Evolutionary conservation across 2,888 invertebrate species (phyloP).

Genomic region (Gandaritis pyraliata): DNA sequence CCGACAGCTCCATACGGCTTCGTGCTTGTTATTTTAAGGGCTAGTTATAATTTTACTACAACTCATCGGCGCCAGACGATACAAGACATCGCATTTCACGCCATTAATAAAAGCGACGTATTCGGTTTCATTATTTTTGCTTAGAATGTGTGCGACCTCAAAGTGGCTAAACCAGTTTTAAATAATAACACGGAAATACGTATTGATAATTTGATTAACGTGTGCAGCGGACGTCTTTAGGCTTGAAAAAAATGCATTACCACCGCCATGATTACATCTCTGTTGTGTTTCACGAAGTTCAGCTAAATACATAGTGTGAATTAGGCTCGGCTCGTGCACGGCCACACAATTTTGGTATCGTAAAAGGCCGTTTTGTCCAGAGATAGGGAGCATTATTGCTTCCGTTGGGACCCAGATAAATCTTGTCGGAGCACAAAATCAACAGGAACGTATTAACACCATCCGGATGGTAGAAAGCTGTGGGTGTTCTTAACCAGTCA

Average conservation of each 20-base stretch:
- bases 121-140: constrained; percentile 39
- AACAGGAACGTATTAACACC: constrained; percentile 79
- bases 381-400: constrained; percentile 63
- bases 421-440: constrained; percentile 68
- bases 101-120: constrained; percentile 34
- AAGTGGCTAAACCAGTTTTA: constrained; percentile 65
- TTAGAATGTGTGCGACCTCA: constrained; percentile 27
- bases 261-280: constrained; percentile 75
- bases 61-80: constrained; percentile 39
- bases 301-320: constrained; percentile 81
- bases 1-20: constrained; percentile 68
- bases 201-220: constrained; percentile 79
- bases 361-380: constrained; percentile 36
- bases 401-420: constrained; percentile 51
- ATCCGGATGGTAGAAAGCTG: constrained; percentile 71
- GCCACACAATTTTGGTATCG: constrained; percentile 37
- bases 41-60: constrained; percentile 49
- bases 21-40: constrained; percentile 62
- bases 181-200: constrained; percentile 75
- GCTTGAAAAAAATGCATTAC: constrained; percentile 77
- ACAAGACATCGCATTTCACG: constrained; percentile 39
- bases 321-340: constrained; percentile 65
- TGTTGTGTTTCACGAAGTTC: constrained; percentile 79
- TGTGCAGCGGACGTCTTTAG: constrained; percentile 65
- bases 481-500: constrained; percentile 79